A percentile compares a stretch with the other conserved stretches of the same genome.
phyloP scores from a whole-genome alignment of 2,113 vertebrate genomes.

The Pardalotus punctatus region DNA sequence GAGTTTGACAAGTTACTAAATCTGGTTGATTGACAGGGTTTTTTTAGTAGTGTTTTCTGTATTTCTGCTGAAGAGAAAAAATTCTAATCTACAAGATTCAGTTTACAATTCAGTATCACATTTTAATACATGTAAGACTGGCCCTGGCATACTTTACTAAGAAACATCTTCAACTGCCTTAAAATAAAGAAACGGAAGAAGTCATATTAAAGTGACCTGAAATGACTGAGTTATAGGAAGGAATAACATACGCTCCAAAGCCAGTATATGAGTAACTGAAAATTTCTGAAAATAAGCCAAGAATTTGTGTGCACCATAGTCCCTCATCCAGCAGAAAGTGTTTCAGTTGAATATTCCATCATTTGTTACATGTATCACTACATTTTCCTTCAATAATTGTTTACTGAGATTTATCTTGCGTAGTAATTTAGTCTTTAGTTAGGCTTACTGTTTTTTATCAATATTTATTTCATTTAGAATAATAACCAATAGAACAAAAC shows the following conservation, averaged over 20 bases:
- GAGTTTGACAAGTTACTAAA: background rate
- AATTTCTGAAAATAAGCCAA: background rate
- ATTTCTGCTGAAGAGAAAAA: slow-evolving; percentile 1
- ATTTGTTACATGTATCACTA: background rate
- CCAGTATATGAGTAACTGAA: background rate
- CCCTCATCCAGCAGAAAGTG: background rate
- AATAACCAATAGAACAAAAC: slow-evolving; percentile 42
- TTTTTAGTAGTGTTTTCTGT: background rate
- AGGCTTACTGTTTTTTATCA: background rate
- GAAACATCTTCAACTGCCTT: background rate
- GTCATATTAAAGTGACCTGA: background rate
- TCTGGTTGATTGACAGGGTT: background rate
- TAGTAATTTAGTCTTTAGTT: slow-evolving; percentile 16
- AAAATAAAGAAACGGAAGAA: background rate
- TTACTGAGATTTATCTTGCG: background rate
- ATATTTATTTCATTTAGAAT: slow-evolving; percentile 58
- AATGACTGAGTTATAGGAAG: background rate
- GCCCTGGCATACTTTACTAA: background rate
- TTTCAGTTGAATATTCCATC: background rate
- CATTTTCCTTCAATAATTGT: slow-evolving; percentile 15
- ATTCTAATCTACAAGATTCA: background rate
- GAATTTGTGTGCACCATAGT: background rate
- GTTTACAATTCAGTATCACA: background rate
- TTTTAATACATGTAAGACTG: background rate
- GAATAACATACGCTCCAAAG: background rate